Base-by-base conservation (phyloP, 2,888 invertebrate species). In the Sesia bembeciformis region DNA sequence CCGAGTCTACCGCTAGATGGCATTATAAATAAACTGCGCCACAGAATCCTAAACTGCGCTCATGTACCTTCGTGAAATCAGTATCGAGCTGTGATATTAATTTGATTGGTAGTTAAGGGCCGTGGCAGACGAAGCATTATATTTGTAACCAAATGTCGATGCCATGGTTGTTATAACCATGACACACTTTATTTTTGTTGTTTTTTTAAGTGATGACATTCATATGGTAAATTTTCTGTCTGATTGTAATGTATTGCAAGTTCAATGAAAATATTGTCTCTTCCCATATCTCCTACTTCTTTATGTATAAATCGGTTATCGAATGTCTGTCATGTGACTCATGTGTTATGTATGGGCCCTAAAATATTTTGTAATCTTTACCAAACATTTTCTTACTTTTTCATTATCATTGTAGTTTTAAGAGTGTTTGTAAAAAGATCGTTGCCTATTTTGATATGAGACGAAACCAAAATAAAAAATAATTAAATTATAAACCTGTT, bases 41-140 rank as follows among this genome's bases (percentile, higher is more conserved):
- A 23, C 42, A 56, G 58, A 57, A 58, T 56, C 7, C 7, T 1
- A 39, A 5, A 41, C 42, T 40, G 51, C 39, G 52, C 49, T 52
- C 52, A 49, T 38, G 42, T 50, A 50, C 50, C 50, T 50, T 50
- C 40, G 53, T 40, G 54, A 60, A 57, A 68, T 60, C 62, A 66
- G 59, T 65, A 60, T 63, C 64, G 61, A 65, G 66, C 78, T 81
- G 81, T 81, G 81, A 81, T 81, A 80, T 50, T 3, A 50, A 50
- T 39, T 49, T 50, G 46, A 46, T n/a, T 46, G n/a, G n/a, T 46
- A 46, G 46, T 23, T 23, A 23, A 23, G 23, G 23, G 23, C 23
- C 23, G 23, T 23, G 23, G 23, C 23, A 23, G 1, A 23, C 23
- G 23, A 23, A 23, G 23, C 23, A 23, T 23, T 23, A 23, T 2